Evolutionary conservation across 2,888 invertebrate species (phyloP), one percentile per base, ranked within the genome.

Genomic region (Actias luna): DNA sequence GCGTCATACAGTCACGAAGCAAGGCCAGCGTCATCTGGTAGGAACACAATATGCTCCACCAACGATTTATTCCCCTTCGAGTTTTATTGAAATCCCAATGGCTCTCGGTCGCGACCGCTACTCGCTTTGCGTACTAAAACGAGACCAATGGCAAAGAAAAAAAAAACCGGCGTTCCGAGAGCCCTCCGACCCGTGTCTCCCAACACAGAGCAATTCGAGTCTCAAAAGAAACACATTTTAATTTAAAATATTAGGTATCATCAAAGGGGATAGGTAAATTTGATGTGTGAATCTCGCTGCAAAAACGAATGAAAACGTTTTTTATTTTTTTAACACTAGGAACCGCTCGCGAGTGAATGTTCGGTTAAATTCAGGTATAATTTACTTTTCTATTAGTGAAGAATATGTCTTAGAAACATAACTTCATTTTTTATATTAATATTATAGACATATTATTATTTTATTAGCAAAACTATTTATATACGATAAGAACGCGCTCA

Each of bases 41-140:
- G 71, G 75, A 75, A 76, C 71, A 83, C 79, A 84, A 83, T 84
- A 82, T 64, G 69, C 65, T 72, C 76, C 67, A 71, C 70, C 77
- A 66, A 73, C 77, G 79, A 83, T 85, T 86, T 87, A 83, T 85
- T 86, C 82, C 84, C 85, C 84, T 84, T 85, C 79, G 82, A 85
- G 75, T 85, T 87, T 87, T 87, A 89, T 88, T 89, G 85, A 88
- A 87, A 85, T 84, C 82, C 79, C 82, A 84, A 86, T 82, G 74
- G 78, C 76, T 69, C 76, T 79, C 77, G 79, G 70, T 67, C 67
- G 63, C 69, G 66, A 70, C 69, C 69, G 64, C 64, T 66, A 27
- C 67, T 64, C 64, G 66, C 65, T 63, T 59, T 62, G 64, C 66
- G 68, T 68, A 72, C 71, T 72, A 68, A 73, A 73, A 69, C 74